Evolutionary conservation across 1,140 invertebrate species (phyloP).

Genomic region (Cataglyphis hispanica): DNA sequence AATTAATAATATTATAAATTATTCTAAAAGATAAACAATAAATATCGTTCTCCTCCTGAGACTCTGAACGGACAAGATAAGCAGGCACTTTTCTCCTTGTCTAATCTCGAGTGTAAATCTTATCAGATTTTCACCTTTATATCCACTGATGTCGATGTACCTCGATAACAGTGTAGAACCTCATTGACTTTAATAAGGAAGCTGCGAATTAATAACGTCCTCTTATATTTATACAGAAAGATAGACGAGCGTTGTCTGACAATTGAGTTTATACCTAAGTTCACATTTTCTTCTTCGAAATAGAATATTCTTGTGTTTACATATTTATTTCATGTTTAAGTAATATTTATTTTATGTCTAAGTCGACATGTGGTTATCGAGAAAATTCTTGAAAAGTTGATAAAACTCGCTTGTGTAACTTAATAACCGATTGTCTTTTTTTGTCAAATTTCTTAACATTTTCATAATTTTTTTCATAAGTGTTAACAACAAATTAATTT

Average conservation of each 20-base stretch:
- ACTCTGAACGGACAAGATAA: neutral
- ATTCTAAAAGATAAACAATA: too few relatives aligned
- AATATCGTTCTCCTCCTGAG: neutral
- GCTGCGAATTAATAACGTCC: neutral
- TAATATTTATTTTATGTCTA: neutral
- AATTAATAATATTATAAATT: too few relatives aligned
- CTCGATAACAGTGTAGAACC: too few relatives aligned
- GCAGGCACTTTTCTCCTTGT: neutral
- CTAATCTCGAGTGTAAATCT: neutral
- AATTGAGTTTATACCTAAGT: neutral
- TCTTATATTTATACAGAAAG: neutral
- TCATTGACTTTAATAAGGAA: neutral
- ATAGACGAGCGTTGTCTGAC: neutral
- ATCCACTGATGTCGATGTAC: neutral
- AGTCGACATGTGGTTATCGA: neutral
- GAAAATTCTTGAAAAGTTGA: neutral
- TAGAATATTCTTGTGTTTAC: neutral
- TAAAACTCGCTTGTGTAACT: constrained; percentile 20
- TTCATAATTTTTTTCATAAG: too few relatives aligned
- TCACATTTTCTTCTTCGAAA: neutral
- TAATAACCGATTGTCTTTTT: neutral
- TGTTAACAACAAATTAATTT: too few relatives aligned
- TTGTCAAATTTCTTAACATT: neutral
- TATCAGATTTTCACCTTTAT: constrained; percentile 3
- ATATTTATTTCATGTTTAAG: neutral